A percentile compares a stretch with the other conserved stretches of the same genome.
Evolutionary conservation across 2,888 invertebrate genomes (phyloP).

Genomic region (Acronicta alni): DNA sequence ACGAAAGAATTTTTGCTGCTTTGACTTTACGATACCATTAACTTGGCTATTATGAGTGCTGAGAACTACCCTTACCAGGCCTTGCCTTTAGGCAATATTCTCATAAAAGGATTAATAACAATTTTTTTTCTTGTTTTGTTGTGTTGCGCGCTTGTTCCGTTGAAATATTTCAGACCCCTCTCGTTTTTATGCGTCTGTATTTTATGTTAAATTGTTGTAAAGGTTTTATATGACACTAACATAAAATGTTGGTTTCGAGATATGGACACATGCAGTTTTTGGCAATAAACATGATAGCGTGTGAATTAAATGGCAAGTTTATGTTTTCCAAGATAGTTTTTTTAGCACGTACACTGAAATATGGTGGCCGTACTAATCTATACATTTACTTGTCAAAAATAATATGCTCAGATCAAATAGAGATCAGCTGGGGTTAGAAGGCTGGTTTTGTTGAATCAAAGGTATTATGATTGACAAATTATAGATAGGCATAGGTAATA

Average conservation of each 20-base stretch:
- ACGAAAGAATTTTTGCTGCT: constrained; percentile 34
- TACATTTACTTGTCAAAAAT: too few relatives aligned
- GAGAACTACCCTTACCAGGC: constrained; percentile 17
- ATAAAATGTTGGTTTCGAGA: constrained; percentile 33
- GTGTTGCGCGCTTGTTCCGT: constrained; percentile 20
- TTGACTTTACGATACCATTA: constrained; percentile 46
- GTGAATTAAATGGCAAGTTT: constrained; percentile 31
- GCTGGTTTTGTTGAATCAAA: too few relatives aligned
- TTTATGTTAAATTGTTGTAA: constrained; percentile 48
- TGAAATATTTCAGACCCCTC: constrained; percentile 19
- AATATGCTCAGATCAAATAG: too few relatives aligned
- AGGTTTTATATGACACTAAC: constrained; percentile 42
- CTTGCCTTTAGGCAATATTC: constrained; percentile 31
- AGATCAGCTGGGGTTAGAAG: too few relatives aligned
- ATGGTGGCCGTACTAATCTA: not conserved
- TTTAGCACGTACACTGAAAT: constrained; percentile 14
- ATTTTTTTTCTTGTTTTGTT: constrained; percentile 35
- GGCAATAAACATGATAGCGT: constrained; percentile 39
- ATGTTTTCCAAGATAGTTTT: constrained; percentile 33
- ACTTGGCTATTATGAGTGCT: constrained; percentile 39
- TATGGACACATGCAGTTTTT: constrained; percentile 34
- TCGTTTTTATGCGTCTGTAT: constrained; percentile 43
- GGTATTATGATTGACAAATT: too few relatives aligned
- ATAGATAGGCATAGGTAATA: too few relatives aligned
- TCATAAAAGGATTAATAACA: constrained; percentile 48